phyloP scores from a whole-genome alignment of 2,797 vertebrate genomes.

The Dendrocincla tyrannina region DNA sequence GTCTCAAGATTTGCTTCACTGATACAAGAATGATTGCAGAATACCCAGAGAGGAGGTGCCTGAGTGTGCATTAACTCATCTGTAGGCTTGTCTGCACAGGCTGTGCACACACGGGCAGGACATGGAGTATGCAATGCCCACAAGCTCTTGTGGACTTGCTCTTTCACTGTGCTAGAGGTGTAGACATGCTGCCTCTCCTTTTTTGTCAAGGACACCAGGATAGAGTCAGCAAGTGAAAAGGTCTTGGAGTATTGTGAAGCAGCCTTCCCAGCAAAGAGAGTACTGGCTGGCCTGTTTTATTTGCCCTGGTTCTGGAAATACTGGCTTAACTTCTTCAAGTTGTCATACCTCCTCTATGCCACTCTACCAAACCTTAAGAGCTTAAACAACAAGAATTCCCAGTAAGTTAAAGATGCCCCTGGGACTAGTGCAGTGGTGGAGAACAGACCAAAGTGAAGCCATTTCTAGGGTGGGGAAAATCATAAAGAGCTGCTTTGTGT shows the following conservation, averaged over 20 bases:
- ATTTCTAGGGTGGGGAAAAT: neutral
- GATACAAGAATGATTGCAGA: neutral
- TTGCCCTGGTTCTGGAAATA: neutral
- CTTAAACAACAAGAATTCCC: neutral
- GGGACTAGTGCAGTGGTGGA: neutral
- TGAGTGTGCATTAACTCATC: neutral
- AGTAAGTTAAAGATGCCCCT: neutral
- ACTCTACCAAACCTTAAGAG: neutral
- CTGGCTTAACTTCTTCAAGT: neutral
- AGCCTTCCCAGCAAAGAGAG: neutral
- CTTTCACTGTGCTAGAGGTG: neutral
- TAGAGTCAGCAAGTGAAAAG: neutral
- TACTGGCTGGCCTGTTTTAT: neutral
- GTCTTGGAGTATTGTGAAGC: neutral
- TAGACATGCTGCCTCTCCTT: neutral
- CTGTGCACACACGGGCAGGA: neutral
- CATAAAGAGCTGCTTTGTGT: neutral
- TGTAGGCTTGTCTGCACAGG: neutral
- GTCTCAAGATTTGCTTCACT: neutral
- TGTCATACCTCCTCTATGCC: neutral
- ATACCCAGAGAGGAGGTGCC: neutral
- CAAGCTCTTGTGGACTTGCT: neutral
- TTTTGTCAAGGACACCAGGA: neutral
- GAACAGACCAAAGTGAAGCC: neutral
- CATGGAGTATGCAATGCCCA: neutral